These are phyloP conservation scores for Prolemur simus DNA, from an alignment of 2,113 vertebrate genomes.

Conservation along the genomic window DNA sequence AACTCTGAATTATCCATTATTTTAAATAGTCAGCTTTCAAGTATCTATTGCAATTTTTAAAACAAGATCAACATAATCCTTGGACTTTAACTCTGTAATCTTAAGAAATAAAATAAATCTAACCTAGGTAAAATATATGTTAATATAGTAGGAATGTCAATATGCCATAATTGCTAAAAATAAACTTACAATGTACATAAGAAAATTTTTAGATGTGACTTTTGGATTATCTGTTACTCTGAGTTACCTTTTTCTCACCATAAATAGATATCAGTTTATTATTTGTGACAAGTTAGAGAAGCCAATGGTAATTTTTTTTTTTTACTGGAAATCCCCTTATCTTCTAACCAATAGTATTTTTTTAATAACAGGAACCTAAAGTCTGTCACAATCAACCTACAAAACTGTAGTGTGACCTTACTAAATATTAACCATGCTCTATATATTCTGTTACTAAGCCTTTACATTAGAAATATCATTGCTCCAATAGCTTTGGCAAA, in stretches of 20 bases:
- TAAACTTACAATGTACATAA: not conserved
- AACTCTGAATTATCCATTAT: not conserved
- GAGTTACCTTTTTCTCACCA: constrained; percentile 8
- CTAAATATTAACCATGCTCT: constrained; percentile 25
- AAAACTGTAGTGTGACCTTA: constrained; percentile 17
- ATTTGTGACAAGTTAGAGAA: constrained; percentile 36
- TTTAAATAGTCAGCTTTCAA: constrained; percentile 24
- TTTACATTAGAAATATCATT: constrained; percentile 44
- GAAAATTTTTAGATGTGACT: constrained; percentile 20
- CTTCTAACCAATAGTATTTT: not conserved
- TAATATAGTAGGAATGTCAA: not conserved
- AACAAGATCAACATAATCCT: not conserved
- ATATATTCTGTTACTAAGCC: constrained; percentile 24
- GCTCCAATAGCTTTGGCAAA: not conserved
- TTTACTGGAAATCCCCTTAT: too few species aligned
- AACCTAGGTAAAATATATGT: constrained; percentile 26
- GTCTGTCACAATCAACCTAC: not conserved
- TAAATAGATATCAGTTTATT: not conserved
- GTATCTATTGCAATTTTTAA: not conserved
- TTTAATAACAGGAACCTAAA: constrained; percentile 23
- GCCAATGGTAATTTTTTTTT: not conserved
- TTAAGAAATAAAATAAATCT: constrained; percentile 44
- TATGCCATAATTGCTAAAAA: constrained; percentile 21
- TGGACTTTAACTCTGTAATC: not conserved
- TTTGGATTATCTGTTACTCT: not conserved